Evolutionary conservation across 2,888 invertebrate species (phyloP).

Genomic region (Monoplex corrugatus): DNA sequence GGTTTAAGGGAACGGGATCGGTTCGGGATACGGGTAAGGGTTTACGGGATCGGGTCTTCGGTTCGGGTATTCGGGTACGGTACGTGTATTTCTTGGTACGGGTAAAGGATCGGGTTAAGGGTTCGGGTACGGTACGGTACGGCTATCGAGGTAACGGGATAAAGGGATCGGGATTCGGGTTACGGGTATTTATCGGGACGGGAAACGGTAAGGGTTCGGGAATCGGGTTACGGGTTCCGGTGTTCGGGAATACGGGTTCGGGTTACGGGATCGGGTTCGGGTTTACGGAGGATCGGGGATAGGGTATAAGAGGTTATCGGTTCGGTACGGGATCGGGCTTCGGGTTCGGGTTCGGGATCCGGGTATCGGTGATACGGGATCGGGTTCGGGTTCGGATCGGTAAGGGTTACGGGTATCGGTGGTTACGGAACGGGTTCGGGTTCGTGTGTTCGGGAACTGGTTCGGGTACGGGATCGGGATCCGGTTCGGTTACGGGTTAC

Average conservation of each 20-base stretch:
- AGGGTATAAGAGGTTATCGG: conserved; percentile 50
- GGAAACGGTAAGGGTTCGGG: neutral
- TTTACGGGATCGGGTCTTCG: neutral
- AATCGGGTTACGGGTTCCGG: neutral
- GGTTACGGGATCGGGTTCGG: conserved; percentile 54
- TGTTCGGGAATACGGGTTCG: conserved; percentile 17
- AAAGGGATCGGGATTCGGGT: conserved; percentile 52
- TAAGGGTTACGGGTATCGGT: too few relatives aligned
- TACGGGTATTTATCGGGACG: conserved; percentile 37
- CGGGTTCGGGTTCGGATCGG: conserved; percentile 37
- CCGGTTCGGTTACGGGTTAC: conserved; percentile 41
- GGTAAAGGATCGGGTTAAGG: conserved; percentile 56
- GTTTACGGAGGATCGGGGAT: conserved; percentile 52
- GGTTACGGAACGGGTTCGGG: conserved; percentile 53
- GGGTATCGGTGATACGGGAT: conserved; percentile 22
- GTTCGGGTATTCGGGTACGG: conserved; percentile 56
- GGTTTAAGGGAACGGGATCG: conserved; percentile 55
- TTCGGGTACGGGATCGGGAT: conserved; percentile 52
- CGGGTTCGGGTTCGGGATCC: conserved; percentile 28
- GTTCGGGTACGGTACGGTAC: conserved; percentile 54
- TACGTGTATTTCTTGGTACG: conserved; percentile 53
- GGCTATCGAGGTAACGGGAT: too few relatives aligned
- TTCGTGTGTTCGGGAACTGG: conserved; percentile 48
- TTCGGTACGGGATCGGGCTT: conserved; percentile 51
- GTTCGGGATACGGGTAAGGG: neutral